A percentile compares a stretch with the other conserved stretches of the same genome.
Conservation (phyloP, 2,888 invertebrate species). For the Pyrochroa serraticornis region DNA sequence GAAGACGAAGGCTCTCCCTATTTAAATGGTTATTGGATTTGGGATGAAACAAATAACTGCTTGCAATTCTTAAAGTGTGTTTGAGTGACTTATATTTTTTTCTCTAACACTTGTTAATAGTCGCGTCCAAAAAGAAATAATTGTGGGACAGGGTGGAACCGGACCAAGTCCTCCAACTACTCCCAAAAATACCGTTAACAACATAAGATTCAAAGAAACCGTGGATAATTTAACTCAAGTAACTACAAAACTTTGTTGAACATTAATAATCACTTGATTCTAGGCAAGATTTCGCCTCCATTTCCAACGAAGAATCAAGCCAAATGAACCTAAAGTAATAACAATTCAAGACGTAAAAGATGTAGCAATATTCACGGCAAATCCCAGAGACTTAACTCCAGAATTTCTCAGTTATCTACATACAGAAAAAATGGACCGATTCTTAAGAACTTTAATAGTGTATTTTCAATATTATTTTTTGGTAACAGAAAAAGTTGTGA, state of each 20-base stretch:
- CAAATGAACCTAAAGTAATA: constrained; percentile 63
- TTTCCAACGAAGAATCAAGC: constrained; percentile 64
- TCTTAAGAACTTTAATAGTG: constrained; percentile 67
- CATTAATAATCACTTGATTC: constrained; percentile 1
- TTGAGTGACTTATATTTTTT: constrained; percentile 42
- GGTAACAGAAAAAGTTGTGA: no score
- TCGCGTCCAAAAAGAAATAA: constrained; percentile 48
- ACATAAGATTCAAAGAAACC: constrained; percentile 61
- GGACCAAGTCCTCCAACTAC: constrained; percentile 10
- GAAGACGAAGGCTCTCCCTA: constrained; percentile 20
- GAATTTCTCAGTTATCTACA: constrained; percentile 68
- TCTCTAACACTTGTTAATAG: constrained; percentile 41
- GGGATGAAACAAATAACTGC: constrained; percentile 55
- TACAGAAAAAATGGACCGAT: constrained; percentile 65
- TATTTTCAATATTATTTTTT: constrained; percentile 67
- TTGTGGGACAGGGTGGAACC: constrained; percentile 44
- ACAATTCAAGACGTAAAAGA: constrained; percentile 68
- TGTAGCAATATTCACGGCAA: constrained; percentile 64
- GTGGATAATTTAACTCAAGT: constrained; percentile 64
- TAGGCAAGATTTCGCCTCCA: constrained; percentile 65
- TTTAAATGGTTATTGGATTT: constrained; percentile 60
- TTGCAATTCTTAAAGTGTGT: constrained; percentile 26
- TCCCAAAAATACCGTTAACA: constrained; percentile 31
- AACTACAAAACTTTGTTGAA: not conserved
- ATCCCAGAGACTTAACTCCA: constrained; percentile 61